Evolutionary conservation across 2,113 vertebrate species (phyloP).

Genomic region (Anas platyrhynchos): DNA sequence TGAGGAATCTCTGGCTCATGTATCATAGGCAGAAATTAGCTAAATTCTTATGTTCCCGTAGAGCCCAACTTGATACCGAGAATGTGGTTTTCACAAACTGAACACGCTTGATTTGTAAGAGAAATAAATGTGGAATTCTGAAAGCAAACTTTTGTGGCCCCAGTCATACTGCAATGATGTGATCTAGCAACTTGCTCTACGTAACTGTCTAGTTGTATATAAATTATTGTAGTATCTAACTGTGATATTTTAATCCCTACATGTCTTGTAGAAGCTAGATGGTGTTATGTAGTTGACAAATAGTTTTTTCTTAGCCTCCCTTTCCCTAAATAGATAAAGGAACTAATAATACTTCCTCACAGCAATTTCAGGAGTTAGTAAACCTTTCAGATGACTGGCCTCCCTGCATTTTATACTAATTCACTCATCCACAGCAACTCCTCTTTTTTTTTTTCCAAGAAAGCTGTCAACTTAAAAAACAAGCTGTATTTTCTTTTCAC

Average conservation of each 20-base stretch:
- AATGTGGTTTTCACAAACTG: neutral
- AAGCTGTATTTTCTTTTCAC: neutral
- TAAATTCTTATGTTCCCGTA: neutral
- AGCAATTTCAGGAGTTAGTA: neutral
- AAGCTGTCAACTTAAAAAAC: neutral
- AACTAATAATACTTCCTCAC: neutral
- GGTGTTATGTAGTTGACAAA: neutral
- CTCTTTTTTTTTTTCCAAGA: neutral
- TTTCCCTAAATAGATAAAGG: neutral
- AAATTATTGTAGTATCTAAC: neutral
- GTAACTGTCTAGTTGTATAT: neutral
- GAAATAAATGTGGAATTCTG: neutral
- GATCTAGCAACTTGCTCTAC: accelerated
- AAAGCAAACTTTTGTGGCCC: neutral
- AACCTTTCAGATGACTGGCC: neutral
- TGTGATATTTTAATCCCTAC: neutral
- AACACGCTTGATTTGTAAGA: neutral
- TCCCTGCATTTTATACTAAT: neutral
- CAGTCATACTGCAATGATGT: accelerated
- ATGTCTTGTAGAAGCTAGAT: neutral
- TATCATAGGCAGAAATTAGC: neutral
- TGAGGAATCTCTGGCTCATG: neutral
- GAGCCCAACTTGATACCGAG: neutral
- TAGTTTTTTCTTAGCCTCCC: neutral
- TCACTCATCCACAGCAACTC: neutral